Evolutionary conservation across 2,888 invertebrate genomes (phyloP).

Genomic region (Watsonalla binaria): DNA sequence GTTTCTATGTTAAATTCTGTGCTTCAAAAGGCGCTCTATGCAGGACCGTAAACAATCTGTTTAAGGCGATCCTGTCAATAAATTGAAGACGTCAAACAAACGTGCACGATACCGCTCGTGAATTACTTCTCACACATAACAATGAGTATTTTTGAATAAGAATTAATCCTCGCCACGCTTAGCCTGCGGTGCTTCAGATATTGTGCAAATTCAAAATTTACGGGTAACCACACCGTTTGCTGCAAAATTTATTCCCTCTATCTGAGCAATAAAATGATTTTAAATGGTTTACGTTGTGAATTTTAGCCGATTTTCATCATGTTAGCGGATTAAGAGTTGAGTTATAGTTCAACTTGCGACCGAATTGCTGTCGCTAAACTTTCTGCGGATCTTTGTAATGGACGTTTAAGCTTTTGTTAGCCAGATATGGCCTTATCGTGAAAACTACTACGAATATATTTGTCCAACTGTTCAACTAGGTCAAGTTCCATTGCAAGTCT

Average conservation of each 20-base stretch:
- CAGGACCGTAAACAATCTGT: not conserved
- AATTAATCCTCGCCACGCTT: constrained; percentile 57
- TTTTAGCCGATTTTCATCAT: constrained; percentile 18
- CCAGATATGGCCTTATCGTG: not conserved
- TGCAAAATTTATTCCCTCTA: constrained; percentile 54
- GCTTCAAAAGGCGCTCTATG: no score
- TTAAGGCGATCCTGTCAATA: constrained; percentile 29
- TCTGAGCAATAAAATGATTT: constrained; percentile 50
- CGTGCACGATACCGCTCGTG: constrained; percentile 28
- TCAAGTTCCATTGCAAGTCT: not conserved
- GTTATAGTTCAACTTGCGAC: not conserved
- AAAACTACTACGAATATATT: not conserved
- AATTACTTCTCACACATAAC: constrained; percentile 30
- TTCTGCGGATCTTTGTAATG: not conserved
- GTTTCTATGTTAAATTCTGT: no score
- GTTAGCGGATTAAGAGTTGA: not conserved
- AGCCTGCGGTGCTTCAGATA: constrained; percentile 43
- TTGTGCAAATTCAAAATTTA: constrained; percentile 57
- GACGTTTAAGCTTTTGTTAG: not conserved
- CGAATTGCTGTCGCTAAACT: not conserved
- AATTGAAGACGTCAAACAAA: constrained; percentile 24
- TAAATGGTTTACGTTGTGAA: constrained; percentile 40
- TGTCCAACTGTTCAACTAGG: not conserved
- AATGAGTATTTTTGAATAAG: constrained; percentile 37
- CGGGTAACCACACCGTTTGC: constrained; percentile 42